Evolutionary conservation across 2,888 invertebrate species (phyloP).

Genomic region (Nipponacmea schrenckii): DNA sequence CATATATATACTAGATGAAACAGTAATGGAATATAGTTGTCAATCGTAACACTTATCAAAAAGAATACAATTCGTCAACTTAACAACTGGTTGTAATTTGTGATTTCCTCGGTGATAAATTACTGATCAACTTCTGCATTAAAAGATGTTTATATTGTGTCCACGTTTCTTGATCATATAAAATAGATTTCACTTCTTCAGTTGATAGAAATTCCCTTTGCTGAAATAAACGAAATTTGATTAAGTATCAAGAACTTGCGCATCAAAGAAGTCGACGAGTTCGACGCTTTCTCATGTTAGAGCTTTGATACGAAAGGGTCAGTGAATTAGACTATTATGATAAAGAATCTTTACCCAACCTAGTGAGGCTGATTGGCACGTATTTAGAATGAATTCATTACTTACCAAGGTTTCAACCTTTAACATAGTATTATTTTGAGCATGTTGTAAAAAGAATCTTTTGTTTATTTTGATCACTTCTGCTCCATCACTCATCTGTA

Average conservation of each 20-base stretch:
- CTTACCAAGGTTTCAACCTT: slow-evolving; percentile 65
- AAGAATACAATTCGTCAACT: background rate
- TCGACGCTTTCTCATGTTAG: too few species aligned
- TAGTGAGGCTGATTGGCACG: too few species aligned
- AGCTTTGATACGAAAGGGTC: too few species aligned
- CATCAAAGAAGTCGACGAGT: too few species aligned
- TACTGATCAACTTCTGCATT: slow-evolving; percentile 47
- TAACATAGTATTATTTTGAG: slow-evolving; percentile 65
- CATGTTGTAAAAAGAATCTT: slow-evolving; percentile 62
- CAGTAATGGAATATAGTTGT: too few species aligned
- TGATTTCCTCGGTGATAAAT: slow-evolving; percentile 19
- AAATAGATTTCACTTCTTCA: slow-evolving; percentile 54
- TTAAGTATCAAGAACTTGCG: too few species aligned
- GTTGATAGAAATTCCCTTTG: slow-evolving; percentile 59
- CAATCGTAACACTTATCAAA: too few species aligned
- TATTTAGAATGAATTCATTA: background rate
- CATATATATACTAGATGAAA: too few species aligned
- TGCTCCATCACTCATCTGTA: slow-evolving; percentile 63
- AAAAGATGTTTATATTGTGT: slow-evolving; percentile 60
- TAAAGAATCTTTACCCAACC: too few species aligned
- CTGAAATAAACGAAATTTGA: slow-evolving; percentile 34
- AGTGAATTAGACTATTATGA: too few species aligned
- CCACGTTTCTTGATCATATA: slow-evolving; percentile 63
- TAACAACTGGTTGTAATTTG: background rate
- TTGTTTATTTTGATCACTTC: slow-evolving; percentile 64